These are phyloP conservation scores for Melieria picta DNA, from an alignment of 2,888 invertebrate species.

Conservation along the genomic window DNA sequence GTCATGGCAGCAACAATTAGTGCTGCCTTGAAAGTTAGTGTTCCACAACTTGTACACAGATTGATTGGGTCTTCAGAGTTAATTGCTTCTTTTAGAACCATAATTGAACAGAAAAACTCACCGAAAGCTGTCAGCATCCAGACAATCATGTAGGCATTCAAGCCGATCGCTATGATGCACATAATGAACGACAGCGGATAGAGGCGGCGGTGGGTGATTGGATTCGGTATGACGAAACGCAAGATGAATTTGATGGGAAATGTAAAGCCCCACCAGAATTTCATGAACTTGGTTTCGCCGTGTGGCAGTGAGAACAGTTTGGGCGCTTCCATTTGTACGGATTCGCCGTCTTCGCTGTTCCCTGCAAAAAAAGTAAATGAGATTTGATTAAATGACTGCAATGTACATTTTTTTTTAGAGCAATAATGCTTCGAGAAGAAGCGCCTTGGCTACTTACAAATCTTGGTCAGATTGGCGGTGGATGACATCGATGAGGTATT, in stretches of 20 bases:
- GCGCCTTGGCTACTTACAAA: constrained; percentile 51
- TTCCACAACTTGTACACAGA: too few relatives aligned
- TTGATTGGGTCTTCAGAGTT: too few relatives aligned
- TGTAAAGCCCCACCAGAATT: constrained; percentile 74
- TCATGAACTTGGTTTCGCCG: constrained; percentile 50
- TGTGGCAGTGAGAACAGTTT: constrained; percentile 68
- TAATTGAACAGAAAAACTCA: constrained; percentile 58
- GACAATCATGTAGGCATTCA: constrained; percentile 85
- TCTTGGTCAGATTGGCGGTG: constrained; percentile 57
- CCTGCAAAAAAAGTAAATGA: constrained; percentile 41
- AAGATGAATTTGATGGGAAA: constrained; percentile 79
- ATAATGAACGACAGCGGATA: constrained; percentile 85
- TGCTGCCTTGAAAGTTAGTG: too few relatives aligned
- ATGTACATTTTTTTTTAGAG: background rate
- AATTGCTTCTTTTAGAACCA: too few relatives aligned
- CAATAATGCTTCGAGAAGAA: background rate
- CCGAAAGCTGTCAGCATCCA: constrained; percentile 94
- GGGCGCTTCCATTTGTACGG: constrained; percentile 42
- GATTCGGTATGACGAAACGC: constrained; percentile 77
- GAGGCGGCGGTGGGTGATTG: constrained; percentile 69
- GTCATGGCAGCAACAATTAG: too few relatives aligned
- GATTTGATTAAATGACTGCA: background rate
- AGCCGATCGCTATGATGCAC: constrained; percentile 88
- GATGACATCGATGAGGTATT: constrained; percentile 61
- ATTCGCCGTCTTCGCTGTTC: constrained; percentile 51